Evolutionary conservation across 2,888 invertebrate species (phyloP), one percentile per base, ranked within the genome.

Genomic region (Drosophila trichaetosa): DNA sequence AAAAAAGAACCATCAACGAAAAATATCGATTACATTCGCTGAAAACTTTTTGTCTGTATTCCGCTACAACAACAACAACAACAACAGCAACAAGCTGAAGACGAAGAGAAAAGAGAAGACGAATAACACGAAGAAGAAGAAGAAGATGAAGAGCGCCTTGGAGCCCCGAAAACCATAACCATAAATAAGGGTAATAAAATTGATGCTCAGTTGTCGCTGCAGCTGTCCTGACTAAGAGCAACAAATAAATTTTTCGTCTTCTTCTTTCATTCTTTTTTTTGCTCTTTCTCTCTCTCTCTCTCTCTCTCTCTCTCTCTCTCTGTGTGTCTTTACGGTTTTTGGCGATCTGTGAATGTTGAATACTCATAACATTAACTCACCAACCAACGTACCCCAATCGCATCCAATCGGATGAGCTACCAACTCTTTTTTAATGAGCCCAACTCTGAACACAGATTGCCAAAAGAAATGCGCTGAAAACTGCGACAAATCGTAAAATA

Each of bases 161-260:
- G 68, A 62, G 64, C 54, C 67, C 66, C 58, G 51, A 73, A 61
- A 63, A 73, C 80, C 73, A 87, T 88, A 87, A 83, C 87, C 87
- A 87, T 87, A 87, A 87, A 87, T 87, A 88, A 87, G 87, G 80
- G 82, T 78, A 85, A 88, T 87, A 88, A 87, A 88, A 88, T 76
- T 88, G 87, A 88, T 87, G 88, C 82, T 84, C 86, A 83, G 86
- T 82, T 83, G 87, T 87, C 84, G 82, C 78, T 66, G 71, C 73
- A 57, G 73, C 71, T 71, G 62, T 67, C 57, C 64, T 62, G 58
- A 49, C 74, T 68, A 70, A 82, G 75, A 85, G 77, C 75, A 66
- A 69, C 72, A 71, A 78, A 84, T 84, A 84, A 85, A 84, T 84
- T 81, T 53, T 40, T 69, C 63, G 69, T 69, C 48, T 69, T 8